These are phyloP conservation scores for Cygnus buccinator DNA, from an alignment of 2,113 vertebrate genomes.

Conservation along the genomic window DNA sequence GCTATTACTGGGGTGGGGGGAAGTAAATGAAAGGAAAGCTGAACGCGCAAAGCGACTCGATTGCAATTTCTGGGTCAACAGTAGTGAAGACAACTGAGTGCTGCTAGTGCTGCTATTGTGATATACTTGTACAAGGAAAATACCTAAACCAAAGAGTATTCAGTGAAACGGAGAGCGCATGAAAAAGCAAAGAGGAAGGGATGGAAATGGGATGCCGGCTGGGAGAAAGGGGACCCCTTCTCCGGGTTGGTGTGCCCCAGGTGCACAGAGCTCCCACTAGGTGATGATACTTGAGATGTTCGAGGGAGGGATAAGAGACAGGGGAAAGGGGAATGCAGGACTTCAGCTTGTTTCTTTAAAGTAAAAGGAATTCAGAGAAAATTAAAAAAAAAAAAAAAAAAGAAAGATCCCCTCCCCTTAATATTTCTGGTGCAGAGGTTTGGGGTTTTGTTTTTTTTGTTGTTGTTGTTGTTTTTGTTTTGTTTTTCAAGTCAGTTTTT, in stretches of 20 bases:
- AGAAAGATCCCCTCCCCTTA: background rate
- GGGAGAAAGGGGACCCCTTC: background rate
- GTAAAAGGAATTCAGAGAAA: slow-evolving; percentile 15
- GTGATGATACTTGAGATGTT: slow-evolving; percentile 54
- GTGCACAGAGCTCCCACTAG: slow-evolving; percentile 44
- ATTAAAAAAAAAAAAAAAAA: background rate
- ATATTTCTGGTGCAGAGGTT: slow-evolving; percentile 78
- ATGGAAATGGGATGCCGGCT: background rate
- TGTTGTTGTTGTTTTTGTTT: background rate
- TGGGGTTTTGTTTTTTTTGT: slow-evolving; percentile 23
- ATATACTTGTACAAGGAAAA: slow-evolving; percentile 62
- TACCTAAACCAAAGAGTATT: slow-evolving; percentile 84
- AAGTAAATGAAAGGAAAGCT: background rate
- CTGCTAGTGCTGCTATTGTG: slow-evolving; percentile 73
- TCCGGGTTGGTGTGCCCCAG: background rate
- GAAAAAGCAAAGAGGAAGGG: background rate
- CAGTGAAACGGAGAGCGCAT: slow-evolving; percentile 49
- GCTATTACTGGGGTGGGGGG: slow-evolving; percentile 35
- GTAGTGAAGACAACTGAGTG: background rate
- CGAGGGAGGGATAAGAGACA: background rate
- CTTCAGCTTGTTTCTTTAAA: slow-evolving; percentile 66
- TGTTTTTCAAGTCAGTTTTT: slow-evolving; percentile 78
- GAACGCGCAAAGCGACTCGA: background rate
- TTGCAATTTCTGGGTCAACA: slow-evolving; percentile 13
- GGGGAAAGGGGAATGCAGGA: slow-evolving; percentile 21